Conservation (phyloP, 2,888 invertebrate genomes). For the Andrena trimmerana region DNA sequence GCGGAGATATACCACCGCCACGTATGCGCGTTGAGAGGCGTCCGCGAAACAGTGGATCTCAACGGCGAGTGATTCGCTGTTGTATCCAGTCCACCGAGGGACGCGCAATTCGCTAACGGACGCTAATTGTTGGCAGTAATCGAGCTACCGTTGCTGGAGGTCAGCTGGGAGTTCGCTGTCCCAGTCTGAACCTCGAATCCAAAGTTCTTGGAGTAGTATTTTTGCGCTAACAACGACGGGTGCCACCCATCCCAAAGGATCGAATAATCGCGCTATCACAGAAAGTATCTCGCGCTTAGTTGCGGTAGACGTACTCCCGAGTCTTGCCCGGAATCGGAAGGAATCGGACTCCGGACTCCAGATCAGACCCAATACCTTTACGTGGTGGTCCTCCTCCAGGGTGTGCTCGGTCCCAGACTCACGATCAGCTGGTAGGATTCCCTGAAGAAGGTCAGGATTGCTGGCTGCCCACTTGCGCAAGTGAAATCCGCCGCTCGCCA, state of each 20-base stretch:
- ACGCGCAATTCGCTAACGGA: background rate
- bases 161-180: background rate
- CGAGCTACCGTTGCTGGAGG: background rate
- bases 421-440: no score
- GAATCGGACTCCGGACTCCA: background rate
- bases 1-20: background rate
- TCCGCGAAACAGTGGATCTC: background rate
- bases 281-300: background rate
- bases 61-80: background rate
- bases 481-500: no score
- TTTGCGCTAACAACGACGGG: background rate
- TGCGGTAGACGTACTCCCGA: accelerated
- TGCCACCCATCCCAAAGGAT: background rate
- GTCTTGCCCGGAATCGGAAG: background rate
- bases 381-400: no score
- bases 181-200: background rate
- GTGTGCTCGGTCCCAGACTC: no score
- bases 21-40: constrained; percentile 1
- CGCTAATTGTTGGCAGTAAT: background rate
- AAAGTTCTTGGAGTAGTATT: background rate
- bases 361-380: background rate
- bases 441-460: no score
- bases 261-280: background rate
- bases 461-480: no score
- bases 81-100: background rate